Percentiles rank a stretch among this genome's conserved stretches.
These are phyloP conservation scores for Solenodon paradoxus DNA, from an alignment of 2,113 vertebrate species.

Conservation along the genomic window DNA sequence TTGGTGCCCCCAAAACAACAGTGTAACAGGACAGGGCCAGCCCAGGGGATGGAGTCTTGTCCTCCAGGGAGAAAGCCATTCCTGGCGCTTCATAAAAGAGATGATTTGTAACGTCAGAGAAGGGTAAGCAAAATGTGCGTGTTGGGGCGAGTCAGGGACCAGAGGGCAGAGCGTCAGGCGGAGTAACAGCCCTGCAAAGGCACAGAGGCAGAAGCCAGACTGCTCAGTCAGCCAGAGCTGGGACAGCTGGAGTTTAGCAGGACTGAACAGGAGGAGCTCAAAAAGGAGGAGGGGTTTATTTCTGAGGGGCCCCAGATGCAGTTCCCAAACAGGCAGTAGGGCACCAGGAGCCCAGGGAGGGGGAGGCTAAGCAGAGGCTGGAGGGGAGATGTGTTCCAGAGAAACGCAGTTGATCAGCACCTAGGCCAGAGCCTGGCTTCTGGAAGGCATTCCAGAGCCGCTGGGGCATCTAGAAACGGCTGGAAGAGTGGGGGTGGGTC, in stretches of 20 bases:
- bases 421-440: not conserved
- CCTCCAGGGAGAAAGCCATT: not conserved
- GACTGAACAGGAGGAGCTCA: not conserved
- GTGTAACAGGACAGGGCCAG: not conserved
- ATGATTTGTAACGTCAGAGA: not conserved
- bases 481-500: not conserved
- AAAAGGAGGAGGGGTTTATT: not conserved
- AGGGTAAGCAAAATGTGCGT: not conserved
- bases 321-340: not conserved
- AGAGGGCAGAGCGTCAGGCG: not conserved
- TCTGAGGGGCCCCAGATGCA: not conserved
- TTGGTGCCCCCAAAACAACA: not conserved
- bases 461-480: not conserved
- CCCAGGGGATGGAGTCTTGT: no score
- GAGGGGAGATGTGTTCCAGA: not conserved
- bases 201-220: not conserved
- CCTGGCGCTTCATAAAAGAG: not conserved
- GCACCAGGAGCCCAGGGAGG: accelerated
- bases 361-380: not conserved
- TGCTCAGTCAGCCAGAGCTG: not conserved
- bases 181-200: not conserved
- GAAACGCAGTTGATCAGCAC: not conserved
- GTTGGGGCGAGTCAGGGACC: not conserved
- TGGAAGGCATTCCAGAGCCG: not conserved
- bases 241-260: not conserved